These are phyloP conservation scores for Thalassoma bifasciatum DNA, from an alignment of 2,113 vertebrate species.

Conservation along the genomic window DNA sequence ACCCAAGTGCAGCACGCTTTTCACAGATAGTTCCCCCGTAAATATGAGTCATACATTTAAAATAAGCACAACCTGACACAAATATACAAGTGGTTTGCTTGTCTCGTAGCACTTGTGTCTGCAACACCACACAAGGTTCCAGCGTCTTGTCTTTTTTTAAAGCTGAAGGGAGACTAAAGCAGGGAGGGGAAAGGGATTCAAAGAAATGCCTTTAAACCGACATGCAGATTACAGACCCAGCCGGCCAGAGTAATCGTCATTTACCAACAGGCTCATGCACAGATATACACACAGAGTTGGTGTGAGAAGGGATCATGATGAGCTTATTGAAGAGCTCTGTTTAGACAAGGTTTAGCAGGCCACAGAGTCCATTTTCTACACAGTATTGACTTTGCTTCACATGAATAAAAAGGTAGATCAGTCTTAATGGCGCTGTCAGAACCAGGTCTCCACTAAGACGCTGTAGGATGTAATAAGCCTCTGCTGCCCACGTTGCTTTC, in stretches of 20 bases:
- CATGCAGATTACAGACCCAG: conserved; percentile 8
- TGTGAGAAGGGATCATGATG: conserved; percentile 34
- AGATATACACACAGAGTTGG: not conserved
- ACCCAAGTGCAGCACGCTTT: not conserved
- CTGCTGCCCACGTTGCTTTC: conserved; percentile 1
- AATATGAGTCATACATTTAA: conserved; percentile 17
- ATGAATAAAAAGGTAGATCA: conserved; percentile 37
- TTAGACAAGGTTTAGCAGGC: conserved; percentile 64
- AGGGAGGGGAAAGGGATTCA: conserved; percentile 10
- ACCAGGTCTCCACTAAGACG: conserved; percentile 7
- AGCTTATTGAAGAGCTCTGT: conserved; percentile 42
- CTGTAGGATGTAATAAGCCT: not conserved
- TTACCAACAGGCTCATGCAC: not conserved
- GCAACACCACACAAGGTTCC: not conserved
- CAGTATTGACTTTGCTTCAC: conserved; percentile 47
- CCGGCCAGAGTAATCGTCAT: conserved; percentile 12
- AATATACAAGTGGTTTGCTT: not conserved
- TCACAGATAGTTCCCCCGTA: not conserved
- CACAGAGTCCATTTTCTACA: conserved; percentile 39
- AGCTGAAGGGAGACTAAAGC: conserved; percentile 22
- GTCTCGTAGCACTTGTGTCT: not conserved
- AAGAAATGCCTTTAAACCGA: conserved; percentile 20
- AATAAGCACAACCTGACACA: conserved; percentile 33
- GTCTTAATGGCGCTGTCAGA: conserved; percentile 18
- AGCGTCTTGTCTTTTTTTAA: not conserved